Evolutionary conservation across 2,797 vertebrate genomes (phyloP).

Genomic region (Lepilemur ruficaudatus): DNA sequence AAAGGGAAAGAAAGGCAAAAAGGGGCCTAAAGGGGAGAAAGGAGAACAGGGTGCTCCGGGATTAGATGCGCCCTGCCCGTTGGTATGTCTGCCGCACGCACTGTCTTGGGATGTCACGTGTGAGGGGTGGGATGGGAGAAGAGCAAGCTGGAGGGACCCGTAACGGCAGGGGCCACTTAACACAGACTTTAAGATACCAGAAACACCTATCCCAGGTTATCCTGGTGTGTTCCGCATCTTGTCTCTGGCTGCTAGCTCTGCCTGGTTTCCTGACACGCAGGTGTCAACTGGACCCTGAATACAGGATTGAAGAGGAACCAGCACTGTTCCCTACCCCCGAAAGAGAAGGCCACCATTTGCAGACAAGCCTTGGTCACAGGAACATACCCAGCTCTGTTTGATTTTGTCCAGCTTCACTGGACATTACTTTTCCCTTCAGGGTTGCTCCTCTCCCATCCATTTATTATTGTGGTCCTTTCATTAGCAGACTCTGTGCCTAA

Average conservation of each 20-base stretch:
- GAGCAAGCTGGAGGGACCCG: constrained; percentile 82
- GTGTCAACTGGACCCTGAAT: background rate
- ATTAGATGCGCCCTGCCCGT: constrained; percentile 99
- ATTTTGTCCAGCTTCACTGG: accelerated
- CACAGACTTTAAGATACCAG: background rate
- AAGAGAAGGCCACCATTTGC: background rate
- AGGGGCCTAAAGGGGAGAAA: constrained; percentile 99
- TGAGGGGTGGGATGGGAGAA: constrained; percentile 80
- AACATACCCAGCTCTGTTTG: background rate
- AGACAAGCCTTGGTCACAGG: background rate
- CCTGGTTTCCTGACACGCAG: background rate
- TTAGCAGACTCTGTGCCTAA: constrained; percentile 77
- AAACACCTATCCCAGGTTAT: accelerated
- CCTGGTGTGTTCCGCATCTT: background rate
- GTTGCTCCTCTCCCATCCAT: constrained; percentile 85
- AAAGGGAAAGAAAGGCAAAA: constrained; percentile 99
- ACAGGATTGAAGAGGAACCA: accelerated
- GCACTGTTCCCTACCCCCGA: accelerated
- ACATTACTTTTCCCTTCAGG: background rate
- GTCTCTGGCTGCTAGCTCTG: background rate
- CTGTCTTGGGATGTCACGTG: constrained; percentile 77
- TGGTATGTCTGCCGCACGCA: constrained; percentile 94
- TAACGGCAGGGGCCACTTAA: background rate
- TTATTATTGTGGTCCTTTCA: constrained; percentile 72
- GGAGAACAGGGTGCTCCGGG: constrained; percentile 99